Evolutionary conservation across 2,888 invertebrate species (phyloP), one percentile per base, ranked within the genome.

Genomic region (Scaeva pyrastri): DNA sequence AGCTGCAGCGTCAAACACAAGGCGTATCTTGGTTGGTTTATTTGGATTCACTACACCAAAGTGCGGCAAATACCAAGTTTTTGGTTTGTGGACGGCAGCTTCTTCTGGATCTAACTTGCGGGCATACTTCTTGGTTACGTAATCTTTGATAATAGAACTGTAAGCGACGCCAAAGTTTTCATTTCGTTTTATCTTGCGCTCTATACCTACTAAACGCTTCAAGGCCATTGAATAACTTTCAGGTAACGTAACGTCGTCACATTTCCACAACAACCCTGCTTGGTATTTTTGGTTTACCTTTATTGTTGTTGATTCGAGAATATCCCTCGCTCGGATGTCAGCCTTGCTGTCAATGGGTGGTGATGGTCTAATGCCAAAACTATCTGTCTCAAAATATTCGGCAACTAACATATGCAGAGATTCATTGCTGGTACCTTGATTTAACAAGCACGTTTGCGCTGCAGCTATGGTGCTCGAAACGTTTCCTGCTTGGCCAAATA

Each of bases 171-270:
- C 64, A 26, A 87, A 82, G 19, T n/a, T 36, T n/a, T 19, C 39
- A 55, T 87, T 68, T 19, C 19, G 23, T 45, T 80, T 87, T 48
- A 88, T 79, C 31, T 86, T 88, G n/a, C 81, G 39, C 31, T 84
- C 87, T 31, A 82, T 48, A 7, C 76, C 79, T 14, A 82, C 45
- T 14, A 84, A 52, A 2, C n/a, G n/a, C n/a, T n/a, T n/a, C n/a
- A n/a, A n/a, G n/a, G n/a, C n/a, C n/a, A n/a, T n/a, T n/a, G n/a
- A n/a, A n/a, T n/a, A n/a, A n/a, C n/a, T n/a, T n/a, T n/a, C n/a
- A n/a, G n/a, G n/a, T n/a, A n/a, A n/a, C n/a, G n/a, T n/a, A n/a
- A n/a, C 77, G 68, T 78, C 39, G n/a, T 86, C 76, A 23, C 43
- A 31, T 11, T 58, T 80, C 83, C 86, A 88, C 36, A 84, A 41